Conservation (phyloP, 92 coral and sea anemone genomes). For the Zoanthus sociatus region DNA sequence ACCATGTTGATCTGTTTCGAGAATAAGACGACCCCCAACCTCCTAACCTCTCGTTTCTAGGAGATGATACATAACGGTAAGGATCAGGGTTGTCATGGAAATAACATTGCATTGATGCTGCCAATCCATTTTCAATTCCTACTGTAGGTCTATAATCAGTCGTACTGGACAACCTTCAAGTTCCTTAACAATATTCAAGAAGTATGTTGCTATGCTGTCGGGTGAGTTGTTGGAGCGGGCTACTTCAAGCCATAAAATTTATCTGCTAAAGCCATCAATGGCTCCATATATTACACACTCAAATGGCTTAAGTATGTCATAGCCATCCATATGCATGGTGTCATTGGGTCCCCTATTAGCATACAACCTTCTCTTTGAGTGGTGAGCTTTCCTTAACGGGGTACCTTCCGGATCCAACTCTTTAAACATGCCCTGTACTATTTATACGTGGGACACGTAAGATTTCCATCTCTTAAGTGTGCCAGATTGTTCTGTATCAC, state of each 20-base stretch:
- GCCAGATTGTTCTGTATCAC: constrained; percentile 69
- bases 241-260: constrained; percentile 57
- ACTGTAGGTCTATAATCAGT: constrained; percentile 60
- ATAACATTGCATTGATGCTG: constrained; percentile 61
- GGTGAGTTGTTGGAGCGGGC: constrained; percentile 62
- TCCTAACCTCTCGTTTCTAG: constrained; percentile 68
- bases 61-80: constrained; percentile 66
- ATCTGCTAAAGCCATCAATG: constrained; percentile 57
- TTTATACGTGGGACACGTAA: constrained; percentile 64
- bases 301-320: constrained; percentile 62
- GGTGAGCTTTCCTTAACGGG: constrained; percentile 52
- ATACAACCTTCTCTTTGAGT: constrained; percentile 62
- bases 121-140: constrained; percentile 70
- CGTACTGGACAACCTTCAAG: constrained; percentile 64
- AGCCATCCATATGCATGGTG: constrained; percentile 63
- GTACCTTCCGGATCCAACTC: constrained; percentile 74
- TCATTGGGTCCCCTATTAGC: constrained; percentile 55
- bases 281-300: constrained; percentile 54
- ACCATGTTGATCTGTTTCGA: constrained; percentile 60
- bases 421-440: constrained; percentile 65
- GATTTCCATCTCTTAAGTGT: constrained; percentile 67
- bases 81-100: constrained; percentile 68
- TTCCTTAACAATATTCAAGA: constrained; percentile 56
- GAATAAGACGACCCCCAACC: constrained; percentile 79
- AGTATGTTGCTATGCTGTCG: constrained; percentile 54